phyloP scores from a whole-genome alignment of 2,113 vertebrate species.

The Sinosuthora webbiana region DNA sequence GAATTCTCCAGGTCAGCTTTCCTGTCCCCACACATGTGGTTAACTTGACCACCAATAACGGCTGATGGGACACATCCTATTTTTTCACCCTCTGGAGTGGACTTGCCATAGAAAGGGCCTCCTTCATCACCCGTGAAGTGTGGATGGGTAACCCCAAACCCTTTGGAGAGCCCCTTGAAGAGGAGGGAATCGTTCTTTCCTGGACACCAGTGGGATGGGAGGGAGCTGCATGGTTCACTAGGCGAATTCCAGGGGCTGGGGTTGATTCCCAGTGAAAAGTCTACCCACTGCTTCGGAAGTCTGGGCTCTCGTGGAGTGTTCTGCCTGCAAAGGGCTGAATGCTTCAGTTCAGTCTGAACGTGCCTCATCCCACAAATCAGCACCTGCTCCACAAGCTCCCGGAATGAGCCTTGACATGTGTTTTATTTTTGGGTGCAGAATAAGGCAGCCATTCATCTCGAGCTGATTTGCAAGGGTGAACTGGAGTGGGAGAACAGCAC shows the following conservation, averaged over 20 bases:
- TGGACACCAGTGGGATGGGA: background rate
- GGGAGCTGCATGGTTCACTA: background rate
- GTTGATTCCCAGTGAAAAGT: background rate
- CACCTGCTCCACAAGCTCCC: background rate
- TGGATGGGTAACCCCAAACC: background rate
- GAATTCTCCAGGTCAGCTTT: background rate
- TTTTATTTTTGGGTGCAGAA: background rate
- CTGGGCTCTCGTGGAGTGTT: background rate
- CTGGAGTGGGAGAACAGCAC: background rate
- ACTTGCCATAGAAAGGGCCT: background rate
- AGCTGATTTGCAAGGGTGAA: background rate
- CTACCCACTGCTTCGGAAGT: background rate
- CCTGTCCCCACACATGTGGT: accelerated
- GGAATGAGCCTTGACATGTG: background rate
- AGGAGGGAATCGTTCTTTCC: background rate
- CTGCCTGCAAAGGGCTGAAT: background rate
- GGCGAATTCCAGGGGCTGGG: background rate
- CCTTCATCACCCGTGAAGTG: accelerated
- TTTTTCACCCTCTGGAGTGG: background rate
- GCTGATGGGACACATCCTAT: background rate
- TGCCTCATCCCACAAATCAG: background rate
- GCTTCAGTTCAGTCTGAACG: background rate
- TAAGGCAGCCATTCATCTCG: background rate
- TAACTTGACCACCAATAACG: background rate
- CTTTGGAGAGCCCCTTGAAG: background rate